phyloP scores from a whole-genome alignment of 2,888 invertebrate genomes.

The Cactoblastis cactorum region DNA sequence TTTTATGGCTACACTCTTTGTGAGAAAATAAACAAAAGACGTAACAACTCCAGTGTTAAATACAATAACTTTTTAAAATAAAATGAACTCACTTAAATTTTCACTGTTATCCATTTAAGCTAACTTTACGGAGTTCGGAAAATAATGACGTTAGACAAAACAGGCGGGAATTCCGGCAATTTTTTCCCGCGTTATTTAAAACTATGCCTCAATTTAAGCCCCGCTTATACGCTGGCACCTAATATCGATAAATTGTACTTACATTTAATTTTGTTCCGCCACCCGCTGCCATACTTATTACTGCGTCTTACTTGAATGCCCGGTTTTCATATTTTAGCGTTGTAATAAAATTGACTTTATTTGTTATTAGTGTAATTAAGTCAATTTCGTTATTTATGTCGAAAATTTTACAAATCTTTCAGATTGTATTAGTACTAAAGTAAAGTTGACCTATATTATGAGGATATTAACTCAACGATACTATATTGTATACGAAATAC shows the following conservation, averaged over 20 bases:
- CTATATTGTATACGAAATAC: too few species aligned
- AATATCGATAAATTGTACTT: conserved; percentile 10
- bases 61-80: background rate
- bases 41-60: too few species aligned
- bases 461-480: too few species aligned
- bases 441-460: too few species aligned
- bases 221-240: conserved; percentile 1
- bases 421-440: too few species aligned
- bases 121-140: background rate
- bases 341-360: too few species aligned
- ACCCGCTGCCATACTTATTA: background rate
- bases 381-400: too few species aligned
- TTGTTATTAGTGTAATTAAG: too few species aligned
- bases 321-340: background rate
- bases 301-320: background rate
- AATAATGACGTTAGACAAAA: background rate
- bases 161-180: background rate
- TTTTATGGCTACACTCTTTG: too few species aligned
- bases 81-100: background rate
- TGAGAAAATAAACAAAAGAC: too few species aligned
- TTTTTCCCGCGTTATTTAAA: conserved; percentile 6
- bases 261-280: conserved; percentile 3
- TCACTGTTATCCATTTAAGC: background rate
- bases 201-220: conserved; percentile 5
- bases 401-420: too few species aligned